phyloP scores from a whole-genome alignment of 1,140 invertebrate genomes.

The Eufriesea mexicana region DNA sequence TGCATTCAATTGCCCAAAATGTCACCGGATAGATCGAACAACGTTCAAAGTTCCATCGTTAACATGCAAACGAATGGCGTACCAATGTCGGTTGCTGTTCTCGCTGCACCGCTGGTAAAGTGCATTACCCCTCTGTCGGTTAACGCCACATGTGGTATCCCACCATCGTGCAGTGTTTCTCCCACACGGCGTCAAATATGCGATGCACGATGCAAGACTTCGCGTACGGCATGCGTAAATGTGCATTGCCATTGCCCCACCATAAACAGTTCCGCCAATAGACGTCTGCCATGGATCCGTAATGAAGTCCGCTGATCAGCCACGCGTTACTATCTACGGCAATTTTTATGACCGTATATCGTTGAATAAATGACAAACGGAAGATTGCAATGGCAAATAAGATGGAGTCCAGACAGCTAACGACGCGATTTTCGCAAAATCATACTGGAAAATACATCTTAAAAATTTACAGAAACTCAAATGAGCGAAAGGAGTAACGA shows the following conservation, averaged over 20 bases:
- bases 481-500: too few relatives aligned
- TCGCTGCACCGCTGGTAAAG: conserved; percentile 29
- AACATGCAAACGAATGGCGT: conserved; percentile 54
- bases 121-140: conserved; percentile 48
- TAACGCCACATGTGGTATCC: conserved; percentile 31
- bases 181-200: conserved; percentile 50
- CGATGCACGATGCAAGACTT: conserved; percentile 54
- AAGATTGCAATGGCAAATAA: background rate
- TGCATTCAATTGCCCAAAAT: background rate
- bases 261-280: conserved; percentile 57
- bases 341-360: background rate
- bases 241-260: conserved; percentile 72
- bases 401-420: background rate
- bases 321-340: too few relatives aligned
- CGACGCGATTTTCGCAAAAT: too few relatives aligned
- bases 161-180: conserved; percentile 48
- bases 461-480: too few relatives aligned
- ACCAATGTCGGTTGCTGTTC: conserved; percentile 76
- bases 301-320: conserved; percentile 27
- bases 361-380: background rate
- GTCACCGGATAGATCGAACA: background rate
- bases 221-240: conserved; percentile 69
- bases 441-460: too few relatives aligned
- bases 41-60: background rate
- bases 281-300: conserved; percentile 24